Conservation (phyloP, 2,888 invertebrate genomes). For the Ophioninae sp. region DNA sequence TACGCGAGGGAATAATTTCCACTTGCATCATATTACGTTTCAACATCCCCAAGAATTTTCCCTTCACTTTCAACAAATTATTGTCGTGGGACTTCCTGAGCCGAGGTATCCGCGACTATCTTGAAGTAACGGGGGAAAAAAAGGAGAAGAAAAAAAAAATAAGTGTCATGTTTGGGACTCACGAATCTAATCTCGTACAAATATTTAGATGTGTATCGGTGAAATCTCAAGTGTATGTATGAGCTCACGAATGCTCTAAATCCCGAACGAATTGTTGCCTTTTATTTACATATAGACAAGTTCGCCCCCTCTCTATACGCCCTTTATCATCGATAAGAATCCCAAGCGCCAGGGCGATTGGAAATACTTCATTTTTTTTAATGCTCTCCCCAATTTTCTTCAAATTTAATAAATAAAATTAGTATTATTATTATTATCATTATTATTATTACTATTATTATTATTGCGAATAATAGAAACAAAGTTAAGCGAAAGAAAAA, state of each 20-base stretch:
- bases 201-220: slow-evolving; percentile 36
- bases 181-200: slow-evolving; percentile 51
- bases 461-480: not conserved
- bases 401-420: not conserved
- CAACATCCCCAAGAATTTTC: not conserved
- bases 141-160: not conserved
- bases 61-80: slow-evolving; percentile 10
- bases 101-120: not conserved
- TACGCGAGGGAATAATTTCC: too few relatives aligned
- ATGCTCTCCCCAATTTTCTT: not conserved
- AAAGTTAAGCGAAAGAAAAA: not conserved
- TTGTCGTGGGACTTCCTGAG: slow-evolving; percentile 4
- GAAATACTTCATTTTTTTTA: not conserved
- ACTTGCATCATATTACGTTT: not conserved
- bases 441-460: not conserved
- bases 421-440: not conserved
- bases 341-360: not conserved
- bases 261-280: not conserved
- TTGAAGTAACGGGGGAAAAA: not conserved
- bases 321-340: slow-evolving; percentile 24
- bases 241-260: slow-evolving; percentile 4
- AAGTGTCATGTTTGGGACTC: slow-evolving; percentile 5
- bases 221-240: not conserved
- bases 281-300: slow-evolving; percentile 57
- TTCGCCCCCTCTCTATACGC: slow-evolving; percentile 17